Evolutionary conservation across 2,888 invertebrate genomes (phyloP), one percentile per base, ranked within the genome.

Genomic region (Cyaniris semiargus): DNA sequence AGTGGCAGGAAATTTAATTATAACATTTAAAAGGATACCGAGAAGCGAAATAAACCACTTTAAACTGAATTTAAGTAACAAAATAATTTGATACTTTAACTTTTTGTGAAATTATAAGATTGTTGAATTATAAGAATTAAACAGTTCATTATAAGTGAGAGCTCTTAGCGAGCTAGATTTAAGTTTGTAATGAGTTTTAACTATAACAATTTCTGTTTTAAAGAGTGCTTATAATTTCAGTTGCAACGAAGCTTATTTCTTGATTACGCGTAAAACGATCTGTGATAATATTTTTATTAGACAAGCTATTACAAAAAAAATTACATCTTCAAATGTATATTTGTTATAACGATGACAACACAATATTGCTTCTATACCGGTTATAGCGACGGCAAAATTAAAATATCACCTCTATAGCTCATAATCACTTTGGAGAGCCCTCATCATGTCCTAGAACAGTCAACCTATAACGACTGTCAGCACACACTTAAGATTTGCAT

Each of bases 401-500:
- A 27, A 31, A 13, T 31, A 66, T 66, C 27, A 66, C 5, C 31
- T 66, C 27, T 66, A 66, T 66, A 23, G 31, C 66, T 66, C 18
- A 66, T 31, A 66, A 27, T 27, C 27, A 66, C 21, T 66, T 27
- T 66, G 6, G 27, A 66, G 66, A 15, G 27, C 66, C 18, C 66
- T 66, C 27, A 15, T 6, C 27, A 66, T 6, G 66, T 66, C 66
- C 66, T 66, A 18, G 1, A 66, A 66, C 27, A 66, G 27, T 31
- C 5, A 31, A 66, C 66, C 66, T 31, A 18, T 31, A 27, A 31
- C 6, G 66, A 66, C 27, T 31, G 82, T 80, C 82, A 82, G 83
- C 80, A 79, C 81, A 78, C 83, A 83, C 86, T 87, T 82, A 84
- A 89, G 86, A 93, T 93, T 93, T 90, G 87, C 93, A 93, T 93